Conservation (phyloP, 2,797 vertebrate species). For the Peromyscus nudipes region DNA sequence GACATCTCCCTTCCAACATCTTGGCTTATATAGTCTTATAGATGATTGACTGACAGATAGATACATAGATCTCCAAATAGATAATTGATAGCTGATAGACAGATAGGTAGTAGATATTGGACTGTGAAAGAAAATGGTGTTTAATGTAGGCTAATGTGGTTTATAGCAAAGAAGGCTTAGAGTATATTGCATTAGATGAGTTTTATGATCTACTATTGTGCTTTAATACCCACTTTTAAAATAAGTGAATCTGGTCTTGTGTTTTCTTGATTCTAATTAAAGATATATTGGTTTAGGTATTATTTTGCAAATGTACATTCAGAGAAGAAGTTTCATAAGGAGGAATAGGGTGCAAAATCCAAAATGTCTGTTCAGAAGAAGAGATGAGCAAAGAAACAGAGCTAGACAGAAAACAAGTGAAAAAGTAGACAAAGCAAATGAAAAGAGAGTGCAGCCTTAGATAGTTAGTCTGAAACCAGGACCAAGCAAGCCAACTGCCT, state of each 20-base stretch:
- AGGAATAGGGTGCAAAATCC: not conserved
- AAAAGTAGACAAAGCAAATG: constrained; percentile 16
- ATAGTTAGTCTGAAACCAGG: not conserved
- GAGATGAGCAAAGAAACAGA: not conserved
- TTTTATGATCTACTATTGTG: not conserved
- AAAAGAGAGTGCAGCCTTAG: not conserved
- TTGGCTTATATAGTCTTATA: not conserved
- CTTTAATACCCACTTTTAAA: not conserved
- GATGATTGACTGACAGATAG: not conserved
- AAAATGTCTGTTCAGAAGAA: not conserved
- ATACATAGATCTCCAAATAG: not conserved
- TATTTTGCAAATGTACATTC: not conserved
- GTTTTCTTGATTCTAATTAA: not conserved
- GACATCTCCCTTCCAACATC: not conserved
- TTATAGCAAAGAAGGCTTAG: not conserved
- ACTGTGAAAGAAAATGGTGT: constrained; percentile 20
- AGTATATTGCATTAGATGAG: not conserved
- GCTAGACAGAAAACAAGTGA: not conserved
- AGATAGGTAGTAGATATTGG: no score
- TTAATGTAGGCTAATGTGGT: not conserved
- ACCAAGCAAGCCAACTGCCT: not conserved
- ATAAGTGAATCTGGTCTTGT: not conserved
- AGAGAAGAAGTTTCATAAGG: not conserved
- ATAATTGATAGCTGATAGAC: not conserved
- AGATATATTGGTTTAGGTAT: not conserved